These are phyloP conservation scores for Hormiphora californensis DNA, from an alignment of 37 sponge, comb jelly and placozoan genomes.

Conservation along the genomic window DNA sequence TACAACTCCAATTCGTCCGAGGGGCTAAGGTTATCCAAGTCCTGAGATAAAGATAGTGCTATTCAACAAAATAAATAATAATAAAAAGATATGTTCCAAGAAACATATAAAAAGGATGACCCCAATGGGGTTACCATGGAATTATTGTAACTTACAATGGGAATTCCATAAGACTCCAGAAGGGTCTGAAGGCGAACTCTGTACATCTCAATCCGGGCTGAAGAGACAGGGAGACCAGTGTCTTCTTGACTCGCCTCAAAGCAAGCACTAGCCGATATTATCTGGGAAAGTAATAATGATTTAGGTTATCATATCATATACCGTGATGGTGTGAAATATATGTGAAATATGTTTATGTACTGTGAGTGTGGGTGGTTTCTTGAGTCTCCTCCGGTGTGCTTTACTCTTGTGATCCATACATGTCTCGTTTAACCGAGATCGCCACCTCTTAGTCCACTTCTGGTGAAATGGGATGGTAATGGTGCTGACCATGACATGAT, in stretches of 20 bases:
- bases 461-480: too few species aligned
- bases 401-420: too few species aligned
- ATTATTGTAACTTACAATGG: constrained; percentile 41
- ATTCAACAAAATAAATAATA: not conserved
- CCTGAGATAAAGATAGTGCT: not conserved
- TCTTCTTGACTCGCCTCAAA: constrained; percentile 31
- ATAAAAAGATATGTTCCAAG: not conserved
- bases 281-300: not conserved
- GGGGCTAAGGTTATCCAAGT: constrained; percentile 27
- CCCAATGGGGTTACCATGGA: too few species aligned
- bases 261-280: constrained; percentile 16
- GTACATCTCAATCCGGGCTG: constrained; percentile 18
- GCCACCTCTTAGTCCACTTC: too few species aligned
- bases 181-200: constrained; percentile 4
- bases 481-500: too few species aligned
- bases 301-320: too few species aligned
- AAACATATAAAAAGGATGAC: too few species aligned
- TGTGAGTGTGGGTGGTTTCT: too few species aligned
- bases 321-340: too few species aligned
- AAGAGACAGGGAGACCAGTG: constrained; percentile 13
- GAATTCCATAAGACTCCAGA: constrained; percentile 36
- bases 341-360: too few species aligned
- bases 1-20: constrained; percentile 33
- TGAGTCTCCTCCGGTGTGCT: too few species aligned
- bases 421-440: too few species aligned